Evolutionary conservation across 2,113 vertebrate genomes (phyloP).

Genomic region (Tauraco erythrolophus): DNA sequence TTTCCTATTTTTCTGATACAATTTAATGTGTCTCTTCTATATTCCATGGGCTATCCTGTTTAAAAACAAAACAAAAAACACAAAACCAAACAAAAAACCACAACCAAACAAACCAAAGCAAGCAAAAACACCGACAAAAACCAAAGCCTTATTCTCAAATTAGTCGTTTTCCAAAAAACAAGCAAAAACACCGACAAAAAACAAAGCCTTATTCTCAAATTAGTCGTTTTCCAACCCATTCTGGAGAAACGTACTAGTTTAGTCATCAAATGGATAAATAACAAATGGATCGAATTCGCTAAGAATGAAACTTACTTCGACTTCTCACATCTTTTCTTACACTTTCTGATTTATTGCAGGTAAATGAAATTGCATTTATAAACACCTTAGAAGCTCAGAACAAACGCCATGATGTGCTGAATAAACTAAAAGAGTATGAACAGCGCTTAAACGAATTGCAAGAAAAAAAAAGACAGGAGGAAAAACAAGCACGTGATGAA

Average conservation of each 20-base stretch:
- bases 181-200: no score
- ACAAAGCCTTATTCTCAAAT: no score
- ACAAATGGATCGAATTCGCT: background rate
- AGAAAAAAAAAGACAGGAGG: conserved; percentile 95
- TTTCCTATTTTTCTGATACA: background rate
- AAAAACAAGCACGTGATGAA: conserved; percentile 97
- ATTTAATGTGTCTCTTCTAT: background rate
- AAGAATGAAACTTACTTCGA: background rate
- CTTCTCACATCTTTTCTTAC: background rate
- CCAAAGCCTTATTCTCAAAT: background rate
- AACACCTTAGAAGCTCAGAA: conserved; percentile 99
- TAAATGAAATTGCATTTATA: conserved; percentile 99
- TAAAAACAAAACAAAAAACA: no score
- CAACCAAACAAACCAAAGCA: background rate
- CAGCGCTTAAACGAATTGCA: conserved; percentile 95
- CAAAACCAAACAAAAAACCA: background rate
- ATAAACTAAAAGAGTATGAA: conserved; percentile 96
- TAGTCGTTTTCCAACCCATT: background rate
- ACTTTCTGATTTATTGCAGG: conserved; percentile 74
- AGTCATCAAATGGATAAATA: background rate
- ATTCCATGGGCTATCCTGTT: background rate
- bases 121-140: background rate
- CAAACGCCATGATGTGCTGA: conserved; percentile 94
- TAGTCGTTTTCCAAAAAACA: no score
- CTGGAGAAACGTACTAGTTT: background rate